Evolutionary conservation across 2,888 invertebrate species (phyloP), one percentile per base, ranked within the genome.

Genomic region (Aplocera efformata): DNA sequence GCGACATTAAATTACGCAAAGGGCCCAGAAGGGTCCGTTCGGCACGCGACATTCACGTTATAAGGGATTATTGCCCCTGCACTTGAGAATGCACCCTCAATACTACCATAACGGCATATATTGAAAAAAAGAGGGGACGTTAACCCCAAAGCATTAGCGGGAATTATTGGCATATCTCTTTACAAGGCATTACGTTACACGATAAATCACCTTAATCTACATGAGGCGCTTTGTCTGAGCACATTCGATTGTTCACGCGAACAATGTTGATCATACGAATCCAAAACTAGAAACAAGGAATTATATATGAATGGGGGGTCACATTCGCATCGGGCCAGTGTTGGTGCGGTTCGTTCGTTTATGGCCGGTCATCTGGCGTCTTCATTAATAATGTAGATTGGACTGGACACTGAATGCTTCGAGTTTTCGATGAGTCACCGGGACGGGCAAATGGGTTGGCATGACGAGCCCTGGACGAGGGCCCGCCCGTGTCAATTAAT

Each of bases 161-260:
- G 75, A 79, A 82, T 84, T 81, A 84, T 78, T 76, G 78, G 68
- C 65, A 77, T 79, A 77, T 80, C 78, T 72, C 69, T 79, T 80
- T 69, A 79, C 73, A 71, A 63, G 63, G 71, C 77, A 73, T 80
- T 75, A 77, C 63, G 66, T 65, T 70, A 67, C 70, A 58, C 67
- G 78, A 77, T 79, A 82, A 81, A 72, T 72, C 70, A 68, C 63
- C 63, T 62, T 79, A 77, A 79, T 81, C 79, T 79, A 72, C 55
- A 72, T 62, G 60, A 61, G 44, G 56, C 54, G 62, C 65, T 76
- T 73, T 71, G 68, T 73, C 55, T 62, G 50, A 45, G 49, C 51
- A 52, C 42, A 56, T 52, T 55, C 35, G 44, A 46, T 55, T 48
- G 48, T 49, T 42, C 13, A 17, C 21, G 24, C 17, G 50, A 59